Base-by-base conservation (phyloP, 30 jellyfish, hydroid and myxozoan species). In the Aurelia aurita region DNA sequence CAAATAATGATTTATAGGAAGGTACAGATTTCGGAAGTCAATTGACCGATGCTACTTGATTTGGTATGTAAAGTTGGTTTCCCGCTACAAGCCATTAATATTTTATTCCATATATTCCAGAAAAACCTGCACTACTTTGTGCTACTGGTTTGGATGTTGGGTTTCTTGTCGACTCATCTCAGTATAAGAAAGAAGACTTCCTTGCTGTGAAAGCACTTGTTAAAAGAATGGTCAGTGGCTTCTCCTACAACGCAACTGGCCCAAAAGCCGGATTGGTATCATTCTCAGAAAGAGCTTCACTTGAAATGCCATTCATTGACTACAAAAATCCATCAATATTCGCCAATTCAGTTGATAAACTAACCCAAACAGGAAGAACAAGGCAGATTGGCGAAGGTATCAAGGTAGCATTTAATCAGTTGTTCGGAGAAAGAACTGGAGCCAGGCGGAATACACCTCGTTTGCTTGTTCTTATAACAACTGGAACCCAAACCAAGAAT, bases 191-290 rank as follows among this genome's bases (percentile, higher is more conserved):
- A 28, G 45, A 80, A 3, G 79, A 72, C 69, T 91, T 84, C 64
- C 39, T 29, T 18, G 64, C 90, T 21, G 92, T 84, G 15, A 78
- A 85, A 68, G 58, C 80, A 59, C 77, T 74, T 79, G 47, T 85
- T 15, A 85, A 84, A 58, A 74, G 25, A 3, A 28, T 91, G 69
- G 94, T 82, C 21, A 49, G 84, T 26, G 91, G 90, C 34, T 91
- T 91, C 55, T 95, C 96, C 35, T 74, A 84, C 61, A 84, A 82
- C 49, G 88, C 68, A n/a, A 60, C 91, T n/a, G 98, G 98, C 60
- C 87, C 98, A 29, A 63, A 92, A 59, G 98, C 96, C 1, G 98
- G 96, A 29, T 71, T 91, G 63, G 83, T 82, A 16, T 46, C 96
- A 44, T 91, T 84, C 76, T 29, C 91, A 13, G 66, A 62, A 61